A percentile compares a stretch with the other conserved stretches of the same genome.
Evolutionary conservation across 1,140 invertebrate species (phyloP).

Genomic region (Drosophila repletoides): DNA sequence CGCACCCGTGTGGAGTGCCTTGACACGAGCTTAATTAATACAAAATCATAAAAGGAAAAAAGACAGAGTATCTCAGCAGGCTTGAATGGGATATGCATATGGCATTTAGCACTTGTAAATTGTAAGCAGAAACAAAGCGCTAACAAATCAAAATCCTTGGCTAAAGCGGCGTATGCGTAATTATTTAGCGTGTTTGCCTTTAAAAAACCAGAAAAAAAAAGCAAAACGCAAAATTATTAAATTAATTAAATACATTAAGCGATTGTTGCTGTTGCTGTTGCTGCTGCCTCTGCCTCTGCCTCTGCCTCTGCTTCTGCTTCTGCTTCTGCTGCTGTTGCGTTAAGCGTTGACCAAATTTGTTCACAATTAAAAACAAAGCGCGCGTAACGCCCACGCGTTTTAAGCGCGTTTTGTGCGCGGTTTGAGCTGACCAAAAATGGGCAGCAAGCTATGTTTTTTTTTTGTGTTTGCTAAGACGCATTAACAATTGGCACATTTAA

Average conservation of each 20-base stretch:
- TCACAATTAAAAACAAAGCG: conserved; percentile 71
- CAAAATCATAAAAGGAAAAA: conserved; percentile 9
- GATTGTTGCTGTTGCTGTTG: conserved; percentile 6
- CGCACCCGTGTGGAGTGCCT: conserved; percentile 42
- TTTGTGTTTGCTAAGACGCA: conserved; percentile 54
- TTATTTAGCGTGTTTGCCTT: conserved; percentile 22
- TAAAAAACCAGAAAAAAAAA: neutral
- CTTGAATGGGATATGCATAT: conserved; percentile 19
- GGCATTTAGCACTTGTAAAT: conserved; percentile 1
- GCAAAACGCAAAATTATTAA: conserved; percentile 46
- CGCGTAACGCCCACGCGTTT: conserved; percentile 51
- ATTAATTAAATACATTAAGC: conserved; percentile 56
- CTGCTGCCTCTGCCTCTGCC: neutral
- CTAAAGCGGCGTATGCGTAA: conserved; percentile 28
- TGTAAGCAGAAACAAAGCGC: conserved; percentile 14
- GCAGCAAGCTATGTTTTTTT: conserved; percentile 26
- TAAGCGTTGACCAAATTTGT: conserved; percentile 73
- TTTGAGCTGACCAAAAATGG: conserved; percentile 68
- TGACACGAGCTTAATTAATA: conserved; percentile 58
- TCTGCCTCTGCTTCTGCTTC: conserved; percentile 26
- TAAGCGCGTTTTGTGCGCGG: conserved; percentile 37
- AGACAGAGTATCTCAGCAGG: too few species aligned
- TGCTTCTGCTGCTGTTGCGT: conserved; percentile 6
- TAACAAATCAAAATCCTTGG: conserved; percentile 50
- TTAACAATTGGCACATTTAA: conserved; percentile 76